Evolutionary conservation across 2,888 invertebrate genomes (phyloP).

Genomic region (Chrysomela aeneicollis): DNA sequence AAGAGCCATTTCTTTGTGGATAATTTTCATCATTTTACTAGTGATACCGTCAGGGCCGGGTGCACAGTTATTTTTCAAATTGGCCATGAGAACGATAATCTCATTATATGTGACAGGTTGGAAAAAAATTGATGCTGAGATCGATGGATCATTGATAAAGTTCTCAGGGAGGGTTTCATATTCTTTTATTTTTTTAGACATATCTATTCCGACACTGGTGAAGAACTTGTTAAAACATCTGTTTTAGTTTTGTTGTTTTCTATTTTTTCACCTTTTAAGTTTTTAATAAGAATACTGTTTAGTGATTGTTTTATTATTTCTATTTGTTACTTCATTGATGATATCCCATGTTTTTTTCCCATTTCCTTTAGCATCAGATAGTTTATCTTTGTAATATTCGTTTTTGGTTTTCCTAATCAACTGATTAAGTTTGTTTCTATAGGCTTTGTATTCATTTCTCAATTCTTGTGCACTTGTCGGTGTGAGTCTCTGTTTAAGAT

Average conservation of each 20-base stretch:
- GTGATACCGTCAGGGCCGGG: not conserved
- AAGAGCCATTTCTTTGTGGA: not conserved
- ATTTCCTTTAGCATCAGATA: not conserved
- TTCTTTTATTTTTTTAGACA: not conserved
- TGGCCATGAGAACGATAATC: too few relatives aligned
- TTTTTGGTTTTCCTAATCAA: conserved; percentile 6
- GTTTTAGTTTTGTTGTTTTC: not conserved
- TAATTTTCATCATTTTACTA: not conserved
- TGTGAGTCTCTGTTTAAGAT: conserved; percentile 4
- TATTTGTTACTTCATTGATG: conserved; percentile 4
- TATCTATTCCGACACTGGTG: not conserved
- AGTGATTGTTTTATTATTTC: not conserved
- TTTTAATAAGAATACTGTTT: too few relatives aligned
- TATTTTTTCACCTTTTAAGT: too few relatives aligned
- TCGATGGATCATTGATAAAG: not conserved
- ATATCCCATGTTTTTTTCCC: conserved; percentile 9
- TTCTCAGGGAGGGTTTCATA: not conserved
- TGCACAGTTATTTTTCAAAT: not conserved
- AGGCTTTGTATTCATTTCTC: not conserved
- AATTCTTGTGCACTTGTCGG: not conserved
- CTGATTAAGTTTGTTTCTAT: not conserved
- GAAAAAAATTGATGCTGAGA: not conserved
- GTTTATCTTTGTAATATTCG: not conserved
- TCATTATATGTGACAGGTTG: not conserved
- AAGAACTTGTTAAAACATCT: not conserved